Percentiles rank a stretch among this genome's conserved stretches.
phyloP scores from a whole-genome alignment of 2,797 vertebrate species.

The Salmo trutta region DNA sequence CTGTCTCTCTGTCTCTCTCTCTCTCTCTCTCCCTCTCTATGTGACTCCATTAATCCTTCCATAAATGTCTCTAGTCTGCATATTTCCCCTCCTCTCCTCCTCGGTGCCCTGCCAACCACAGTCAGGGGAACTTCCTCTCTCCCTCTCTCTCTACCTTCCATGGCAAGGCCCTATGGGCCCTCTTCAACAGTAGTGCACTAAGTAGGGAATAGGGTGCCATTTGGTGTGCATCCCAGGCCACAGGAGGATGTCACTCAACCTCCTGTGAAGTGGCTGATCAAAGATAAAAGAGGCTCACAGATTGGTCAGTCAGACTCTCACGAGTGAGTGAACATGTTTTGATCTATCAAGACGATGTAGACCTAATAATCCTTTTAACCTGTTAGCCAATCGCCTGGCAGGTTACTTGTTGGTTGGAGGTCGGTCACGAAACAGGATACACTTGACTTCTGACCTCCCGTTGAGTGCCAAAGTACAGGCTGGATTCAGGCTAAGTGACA shows the following conservation, averaged over 20 bases:
- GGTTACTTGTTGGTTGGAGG: background rate
- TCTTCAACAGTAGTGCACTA: too few relatives aligned
- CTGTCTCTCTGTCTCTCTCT: too few relatives aligned
- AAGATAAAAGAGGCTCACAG: slow-evolving; percentile 8
- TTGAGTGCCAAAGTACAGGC: slow-evolving; percentile 8
- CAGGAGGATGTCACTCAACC: background rate
- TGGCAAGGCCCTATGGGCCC: too few relatives aligned
- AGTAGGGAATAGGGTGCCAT: too few relatives aligned
- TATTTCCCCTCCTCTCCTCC: too few relatives aligned
- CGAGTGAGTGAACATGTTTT: slow-evolving; percentile 1
- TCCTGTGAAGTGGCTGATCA: slow-evolving; percentile 22
- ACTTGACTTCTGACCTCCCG: slow-evolving; percentile 14
- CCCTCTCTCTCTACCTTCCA: background rate
- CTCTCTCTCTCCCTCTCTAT: too few relatives aligned
- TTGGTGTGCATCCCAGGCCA: background rate
- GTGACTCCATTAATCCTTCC: too few relatives aligned
- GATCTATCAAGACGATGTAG: slow-evolving; percentile 6
- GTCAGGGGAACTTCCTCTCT: too few relatives aligned
- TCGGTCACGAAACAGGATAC: slow-evolving; percentile 4
- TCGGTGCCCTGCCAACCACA: background rate
- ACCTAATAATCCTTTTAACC: slow-evolving; percentile 2
- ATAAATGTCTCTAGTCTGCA: too few relatives aligned
- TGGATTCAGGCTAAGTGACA: slow-evolving; percentile 46
- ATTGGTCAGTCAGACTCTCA: background rate
- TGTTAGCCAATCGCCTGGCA: background rate